Evolutionary conservation across 2,797 vertebrate genomes (phyloP).

Genomic region (Gallinago nigripennis): DNA sequence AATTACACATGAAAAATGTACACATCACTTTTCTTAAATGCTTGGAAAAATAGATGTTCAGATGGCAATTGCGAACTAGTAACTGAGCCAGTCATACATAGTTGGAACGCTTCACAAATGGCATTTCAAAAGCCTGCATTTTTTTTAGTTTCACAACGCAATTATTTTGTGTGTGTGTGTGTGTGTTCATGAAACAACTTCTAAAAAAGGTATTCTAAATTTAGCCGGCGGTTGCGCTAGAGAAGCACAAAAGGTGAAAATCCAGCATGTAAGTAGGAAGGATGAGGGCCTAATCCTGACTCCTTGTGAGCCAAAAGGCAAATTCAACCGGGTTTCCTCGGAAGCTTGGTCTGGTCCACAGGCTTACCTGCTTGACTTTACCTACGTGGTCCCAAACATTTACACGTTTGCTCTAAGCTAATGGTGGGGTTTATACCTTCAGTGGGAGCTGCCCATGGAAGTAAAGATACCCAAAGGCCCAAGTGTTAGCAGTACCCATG

Average conservation of each 20-base stretch:
- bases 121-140: slow-evolving; percentile 39
- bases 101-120: slow-evolving; percentile 53
- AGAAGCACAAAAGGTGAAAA: slow-evolving; percentile 11
- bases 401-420: not conserved
- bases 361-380: not conserved
- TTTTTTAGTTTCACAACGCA: not conserved
- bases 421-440: not conserved
- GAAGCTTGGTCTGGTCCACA: not conserved
- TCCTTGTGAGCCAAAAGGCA: not conserved
- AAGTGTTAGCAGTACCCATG: not conserved
- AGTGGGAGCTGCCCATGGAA: not conserved
- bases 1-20: slow-evolving; percentile 88
- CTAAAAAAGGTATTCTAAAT: slow-evolving; percentile 50
- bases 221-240: not conserved
- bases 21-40: slow-evolving; percentile 72
- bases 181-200: not conserved
- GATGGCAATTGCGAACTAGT: slow-evolving; percentile 58
- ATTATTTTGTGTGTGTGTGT: not conserved
- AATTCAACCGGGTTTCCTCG: not conserved
- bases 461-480: not conserved
- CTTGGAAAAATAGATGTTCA: slow-evolving; percentile 78
- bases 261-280: not conserved
- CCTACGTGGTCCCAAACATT: not conserved
- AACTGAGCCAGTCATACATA: slow-evolving; percentile 8
- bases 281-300: not conserved